Evolutionary conservation across 2,888 invertebrate species (phyloP), one percentile per base, ranked within the genome.

Genomic region (Chymomyza procnemis): DNA sequence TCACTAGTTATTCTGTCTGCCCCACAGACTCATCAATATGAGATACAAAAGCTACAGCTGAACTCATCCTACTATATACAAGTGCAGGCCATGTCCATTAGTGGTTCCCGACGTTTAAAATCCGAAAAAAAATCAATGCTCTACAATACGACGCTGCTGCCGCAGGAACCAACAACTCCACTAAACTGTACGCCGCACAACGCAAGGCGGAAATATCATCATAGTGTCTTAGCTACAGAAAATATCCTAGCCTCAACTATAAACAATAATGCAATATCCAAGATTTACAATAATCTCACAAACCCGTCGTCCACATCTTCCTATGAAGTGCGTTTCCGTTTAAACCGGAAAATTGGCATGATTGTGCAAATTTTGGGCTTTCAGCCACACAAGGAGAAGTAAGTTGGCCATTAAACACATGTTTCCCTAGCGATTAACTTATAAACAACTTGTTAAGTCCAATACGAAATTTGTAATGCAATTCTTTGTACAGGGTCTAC

Each of bases 41-140:
- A 94, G 78, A 92, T 96, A 78, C 93, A 92, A 79, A 93, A 94
- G 80, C 90, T 96, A 60, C 92, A 93, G 78, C 93, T 93, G 5
- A 93, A 94, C 85, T 95, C 95, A 0, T 93, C 94, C 90, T 96
- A 96, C 88, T 95, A 95, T 83, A 92, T 96, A 50, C 95, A 96
- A 93, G 94, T 96, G 4, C 95, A 95, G 90, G 95, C 95, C 4
- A 92, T 95, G 71, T 93, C 94, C 41, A 93, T 94, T 76, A 95
- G 93, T 82, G 95, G 95, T 1, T 92, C 93, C 59, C 93, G 94
- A 12, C 93, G 94, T 75, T 90, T 95, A 18, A 93, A 94, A 61
- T 95, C 95, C 63, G 93, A 94, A 56, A 95, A 95, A 80, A 93
- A 94, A 1, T 94, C 94, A 9, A 92, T 94, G 64, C 93, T 95